Base-by-base conservation (phyloP, 1,140 invertebrate genomes). In the Octopus bimaculoides region DNA sequence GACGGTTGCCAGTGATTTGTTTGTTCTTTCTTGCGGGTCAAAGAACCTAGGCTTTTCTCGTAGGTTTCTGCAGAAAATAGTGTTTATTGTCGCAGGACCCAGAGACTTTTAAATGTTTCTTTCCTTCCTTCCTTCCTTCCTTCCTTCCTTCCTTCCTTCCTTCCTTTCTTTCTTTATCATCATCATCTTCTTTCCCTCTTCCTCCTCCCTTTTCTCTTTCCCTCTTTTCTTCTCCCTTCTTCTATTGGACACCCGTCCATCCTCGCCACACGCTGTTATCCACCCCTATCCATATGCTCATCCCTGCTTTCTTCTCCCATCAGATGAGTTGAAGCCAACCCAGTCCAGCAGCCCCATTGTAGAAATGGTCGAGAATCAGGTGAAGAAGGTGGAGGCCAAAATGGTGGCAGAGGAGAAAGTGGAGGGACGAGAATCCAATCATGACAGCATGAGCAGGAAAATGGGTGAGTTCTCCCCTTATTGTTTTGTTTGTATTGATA, bases 361-460 rank as follows among this genome's bases (percentile, higher is more conserved):
- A 0, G 66, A 69, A 0, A 6, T 6, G 7, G 66, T 14, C 0
- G 66, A 69, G 5, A 5, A n/a, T 0, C 66, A 69, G 26, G 4
- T 14, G 26, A 69, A 17, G 17, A 69, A 69, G 26, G 26, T 20
- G 17, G 66, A 69, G 26, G 26, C 14, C 14, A 69, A 69, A 69
- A 8, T 69, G 5, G 52, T 54, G 0, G 56, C 56, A 8, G 80
- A 82, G 26, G 78, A 80, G 0, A 81, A 56, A 75, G 12, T 14
- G 12, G 80, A 82, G 41, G 82, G 71, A 76, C 73, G 56, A 17
- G 54, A 73, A 20, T 54, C 78, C 41, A 53, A 77, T 4, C 80
- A 76, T 17, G 84, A 85, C 69, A 71, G 54, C 14, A 52, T 81
- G 53, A 74, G 81, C 12, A 82, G 78, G 56, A 85, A 82, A 78